These are phyloP conservation scores for Argyrosomus regius DNA, from an alignment of 2,797 vertebrate genomes.

Conservation along the genomic window DNA sequence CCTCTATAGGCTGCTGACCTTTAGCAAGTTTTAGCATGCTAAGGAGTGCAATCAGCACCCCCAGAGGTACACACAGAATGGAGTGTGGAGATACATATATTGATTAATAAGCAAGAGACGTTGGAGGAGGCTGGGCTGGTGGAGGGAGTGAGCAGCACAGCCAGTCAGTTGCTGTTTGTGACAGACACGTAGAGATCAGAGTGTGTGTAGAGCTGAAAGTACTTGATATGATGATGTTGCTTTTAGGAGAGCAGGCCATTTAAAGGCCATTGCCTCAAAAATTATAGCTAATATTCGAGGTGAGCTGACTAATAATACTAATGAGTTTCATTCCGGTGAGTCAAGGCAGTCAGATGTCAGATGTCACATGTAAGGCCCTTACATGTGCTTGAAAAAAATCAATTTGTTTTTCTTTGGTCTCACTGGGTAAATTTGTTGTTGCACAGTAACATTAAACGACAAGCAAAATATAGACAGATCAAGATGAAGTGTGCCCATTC, in stretches of 20 bases:
- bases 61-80: background rate
- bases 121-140: background rate
- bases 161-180: background rate
- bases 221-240: background rate
- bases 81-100: background rate
- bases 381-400: background rate
- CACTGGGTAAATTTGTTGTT: background rate
- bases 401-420: background rate
- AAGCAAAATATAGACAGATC: background rate
- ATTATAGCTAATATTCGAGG: background rate
- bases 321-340: background rate
- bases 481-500: background rate
- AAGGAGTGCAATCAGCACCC: background rate
- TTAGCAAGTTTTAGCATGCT: background rate
- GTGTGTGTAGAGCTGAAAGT: background rate
- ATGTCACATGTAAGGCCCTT: background rate
- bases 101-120: background rate
- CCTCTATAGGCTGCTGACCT: background rate
- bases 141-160: background rate
- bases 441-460: background rate
- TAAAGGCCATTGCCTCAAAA: background rate
- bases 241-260: background rate
- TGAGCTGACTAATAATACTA: background rate
- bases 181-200: background rate
- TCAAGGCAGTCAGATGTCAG: background rate